These are phyloP conservation scores for Nothocercus nigrocapillus DNA, from an alignment of 2,113 vertebrate genomes.

Conservation along the genomic window DNA sequence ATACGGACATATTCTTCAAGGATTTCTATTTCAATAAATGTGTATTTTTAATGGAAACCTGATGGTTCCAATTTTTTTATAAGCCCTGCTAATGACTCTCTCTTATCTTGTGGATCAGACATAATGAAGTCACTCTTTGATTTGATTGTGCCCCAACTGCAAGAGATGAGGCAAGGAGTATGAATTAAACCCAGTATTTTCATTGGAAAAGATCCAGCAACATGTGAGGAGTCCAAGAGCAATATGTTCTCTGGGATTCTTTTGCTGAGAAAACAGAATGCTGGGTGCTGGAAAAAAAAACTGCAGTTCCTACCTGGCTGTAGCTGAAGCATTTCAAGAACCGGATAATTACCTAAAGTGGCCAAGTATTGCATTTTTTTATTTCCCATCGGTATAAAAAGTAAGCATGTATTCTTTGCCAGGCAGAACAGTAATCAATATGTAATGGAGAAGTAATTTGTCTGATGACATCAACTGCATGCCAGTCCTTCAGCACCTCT, in stretches of 20 bases:
- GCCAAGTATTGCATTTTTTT: constrained; percentile 28
- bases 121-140: neutral
- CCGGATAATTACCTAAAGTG: constrained; percentile 7
- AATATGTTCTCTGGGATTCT: neutral
- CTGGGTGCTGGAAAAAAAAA: neutral
- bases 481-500: constrained; percentile 31
- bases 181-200: neutral
- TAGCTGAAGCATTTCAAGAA: neutral
- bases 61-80: neutral
- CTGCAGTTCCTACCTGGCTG: neutral
- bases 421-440: constrained; percentile 43
- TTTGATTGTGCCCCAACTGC: neutral
- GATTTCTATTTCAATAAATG: neutral
- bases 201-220: neutral
- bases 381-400: neutral
- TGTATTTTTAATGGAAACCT: neutral
- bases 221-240: neutral
- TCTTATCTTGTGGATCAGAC: neutral
- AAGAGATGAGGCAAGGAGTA: neutral
- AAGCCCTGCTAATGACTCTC: neutral
- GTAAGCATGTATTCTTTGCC: neutral
- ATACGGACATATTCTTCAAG: neutral
- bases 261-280: neutral
- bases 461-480: constrained; percentile 36
- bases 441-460: constrained; percentile 43